These are phyloP conservation scores for Salticus scenicus DNA, from an alignment of 2,888 invertebrate genomes.

Conservation along the genomic window DNA sequence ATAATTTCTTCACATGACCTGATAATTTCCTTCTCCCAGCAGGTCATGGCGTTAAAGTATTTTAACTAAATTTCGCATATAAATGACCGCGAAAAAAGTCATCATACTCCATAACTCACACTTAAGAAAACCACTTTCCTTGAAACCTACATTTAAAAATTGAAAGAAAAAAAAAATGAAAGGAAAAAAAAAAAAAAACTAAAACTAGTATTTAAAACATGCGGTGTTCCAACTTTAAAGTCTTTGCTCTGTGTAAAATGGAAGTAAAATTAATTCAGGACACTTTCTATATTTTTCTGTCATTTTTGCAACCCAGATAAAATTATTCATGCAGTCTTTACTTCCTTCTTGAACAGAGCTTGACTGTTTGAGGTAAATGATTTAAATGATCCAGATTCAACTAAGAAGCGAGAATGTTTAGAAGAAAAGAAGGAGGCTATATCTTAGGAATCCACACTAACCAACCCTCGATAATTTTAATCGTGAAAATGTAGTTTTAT, in stretches of 20 bases:
- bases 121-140: neutral
- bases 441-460: too few species aligned
- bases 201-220: neutral
- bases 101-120: neutral
- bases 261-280: neutral
- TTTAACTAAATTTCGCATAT: neutral
- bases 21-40: too few species aligned
- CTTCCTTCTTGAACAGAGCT: conserved; percentile 24
- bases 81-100: neutral
- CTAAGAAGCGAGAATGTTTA: neutral
- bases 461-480: too few species aligned
- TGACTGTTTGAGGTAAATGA: conserved; percentile 24
- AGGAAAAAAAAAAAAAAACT: neutral
- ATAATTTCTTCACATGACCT: too few species aligned
- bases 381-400: conserved; percentile 40
- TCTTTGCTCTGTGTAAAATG: neutral
- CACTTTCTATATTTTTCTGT: too few species aligned
- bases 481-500: too few species aligned
- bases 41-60: too few species aligned
- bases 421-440: conserved; percentile 16
- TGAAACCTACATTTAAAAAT: neutral
- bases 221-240: neutral
- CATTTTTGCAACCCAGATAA: neutral
- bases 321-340: conserved; percentile 10
- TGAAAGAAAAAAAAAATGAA: neutral